A percentile compares a stretch with the other conserved stretches of the same genome.
These are phyloP conservation scores for Psammodynastes pulverulentus DNA, from an alignment of 2,113 vertebrate genomes.

Conservation along the genomic window DNA sequence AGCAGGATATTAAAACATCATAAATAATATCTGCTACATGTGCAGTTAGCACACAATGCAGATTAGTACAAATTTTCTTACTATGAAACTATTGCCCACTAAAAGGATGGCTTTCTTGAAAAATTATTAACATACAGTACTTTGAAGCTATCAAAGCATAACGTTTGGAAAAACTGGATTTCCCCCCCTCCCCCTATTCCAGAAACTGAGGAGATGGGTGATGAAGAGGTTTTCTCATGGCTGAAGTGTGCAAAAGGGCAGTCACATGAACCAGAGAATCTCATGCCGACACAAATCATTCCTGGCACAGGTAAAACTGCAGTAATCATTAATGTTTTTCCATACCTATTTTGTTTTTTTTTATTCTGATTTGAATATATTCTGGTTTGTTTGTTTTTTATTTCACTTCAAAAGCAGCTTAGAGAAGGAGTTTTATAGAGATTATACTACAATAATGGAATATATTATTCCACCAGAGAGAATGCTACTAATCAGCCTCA, in stretches of 20 bases:
- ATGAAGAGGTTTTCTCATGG: constrained; percentile 97
- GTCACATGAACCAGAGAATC: constrained; percentile 95
- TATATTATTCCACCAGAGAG: not conserved
- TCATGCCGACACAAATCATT: constrained; percentile 99
- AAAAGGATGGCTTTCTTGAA: not conserved
- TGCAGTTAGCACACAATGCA: not conserved
- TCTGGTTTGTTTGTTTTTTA: not conserved
- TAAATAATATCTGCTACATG: not conserved
- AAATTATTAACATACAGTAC: not conserved
- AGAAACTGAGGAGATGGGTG: constrained; percentile 88
- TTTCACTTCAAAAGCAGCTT: too few relatives aligned
- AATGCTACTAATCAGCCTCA: not conserved
- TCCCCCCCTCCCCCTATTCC: constrained; percentile 40
- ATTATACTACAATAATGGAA: not conserved
- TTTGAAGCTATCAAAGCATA: not conserved
- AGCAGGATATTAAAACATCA: not conserved
- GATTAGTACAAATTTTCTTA: not conserved
- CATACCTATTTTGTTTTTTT: not conserved
- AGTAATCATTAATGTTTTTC: not conserved
- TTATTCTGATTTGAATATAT: not conserved
- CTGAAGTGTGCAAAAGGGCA: constrained; percentile 98
- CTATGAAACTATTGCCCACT: not conserved
- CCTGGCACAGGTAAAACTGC: constrained; percentile 88
- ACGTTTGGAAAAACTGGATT: not conserved
- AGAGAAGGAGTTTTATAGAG: not conserved